Percentiles rank a stretch among this genome's conserved stretches.
Conservation (phyloP, 2,113 vertebrate genomes). For the Barnardius zonarius region DNA sequence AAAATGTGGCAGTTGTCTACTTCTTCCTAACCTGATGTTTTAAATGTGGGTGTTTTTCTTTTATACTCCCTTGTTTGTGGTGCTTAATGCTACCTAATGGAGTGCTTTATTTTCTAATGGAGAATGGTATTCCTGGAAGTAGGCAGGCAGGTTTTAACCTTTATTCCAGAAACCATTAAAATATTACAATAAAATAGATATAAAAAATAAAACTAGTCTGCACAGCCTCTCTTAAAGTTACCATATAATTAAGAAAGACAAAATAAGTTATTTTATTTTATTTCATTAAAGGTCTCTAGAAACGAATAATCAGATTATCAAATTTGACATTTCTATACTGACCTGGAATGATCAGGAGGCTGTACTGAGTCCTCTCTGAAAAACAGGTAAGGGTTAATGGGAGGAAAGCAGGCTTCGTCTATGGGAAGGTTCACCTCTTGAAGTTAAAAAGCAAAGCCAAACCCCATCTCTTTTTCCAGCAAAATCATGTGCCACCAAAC, state of each 20-base stretch:
- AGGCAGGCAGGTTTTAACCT: not conserved
- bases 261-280: not conserved
- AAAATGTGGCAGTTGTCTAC: not conserved
- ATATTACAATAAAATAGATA: not conserved
- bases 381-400: not conserved
- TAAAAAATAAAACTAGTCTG: not conserved
- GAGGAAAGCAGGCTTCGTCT: not conserved
- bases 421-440: not conserved
- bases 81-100: not conserved
- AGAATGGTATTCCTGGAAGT: not conserved
- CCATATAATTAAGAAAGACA: not conserved
- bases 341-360: not conserved
- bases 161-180: not conserved
- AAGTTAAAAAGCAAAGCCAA: not conserved
- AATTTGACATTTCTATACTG: not conserved
- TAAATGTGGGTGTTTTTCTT: not conserved
- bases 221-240: not conserved
- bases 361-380: not conserved
- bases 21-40: not conserved
- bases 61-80: not conserved
- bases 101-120: not conserved
- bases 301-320: not conserved
- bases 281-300: not conserved
- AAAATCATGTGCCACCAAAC: not conserved
- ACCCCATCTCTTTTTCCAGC: not conserved